A percentile compares a stretch with the other conserved stretches of the same genome.
Conservation (phyloP, 2,888 invertebrate genomes). For the Sphaerophoria taeniata region DNA sequence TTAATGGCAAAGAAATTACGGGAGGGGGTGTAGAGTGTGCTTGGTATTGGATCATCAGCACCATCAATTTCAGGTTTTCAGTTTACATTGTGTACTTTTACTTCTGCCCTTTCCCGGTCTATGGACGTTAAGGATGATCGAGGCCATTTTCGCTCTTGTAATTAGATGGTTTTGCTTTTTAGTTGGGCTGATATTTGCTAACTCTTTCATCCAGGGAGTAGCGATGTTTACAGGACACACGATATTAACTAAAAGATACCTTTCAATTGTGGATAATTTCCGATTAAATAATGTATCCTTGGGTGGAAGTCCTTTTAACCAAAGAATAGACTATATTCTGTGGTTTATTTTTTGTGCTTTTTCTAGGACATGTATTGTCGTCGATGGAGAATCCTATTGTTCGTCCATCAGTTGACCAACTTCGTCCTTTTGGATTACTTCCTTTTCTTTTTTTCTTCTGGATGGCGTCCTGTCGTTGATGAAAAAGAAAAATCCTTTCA, state of each 20-base stretch:
- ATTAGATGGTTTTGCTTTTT: constrained; percentile 56
- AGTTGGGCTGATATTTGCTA: constrained; percentile 2
- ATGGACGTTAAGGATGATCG: constrained; percentile 46
- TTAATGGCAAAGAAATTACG: constrained; percentile 42
- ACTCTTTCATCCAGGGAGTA: background rate
- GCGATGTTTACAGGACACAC: constrained; percentile 39
- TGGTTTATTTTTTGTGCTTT: background rate
- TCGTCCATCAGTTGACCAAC: background rate
- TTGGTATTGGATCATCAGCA: constrained; percentile 27
- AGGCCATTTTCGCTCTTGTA: constrained; percentile 58
- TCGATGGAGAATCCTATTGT: background rate
- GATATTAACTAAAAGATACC: constrained; percentile 39
- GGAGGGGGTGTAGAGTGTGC: constrained; percentile 8
- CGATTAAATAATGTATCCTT: constrained; percentile 59
- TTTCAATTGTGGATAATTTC: constrained; percentile 59
- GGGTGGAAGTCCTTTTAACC: background rate
- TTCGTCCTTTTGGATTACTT: background rate
- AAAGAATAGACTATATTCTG: background rate
- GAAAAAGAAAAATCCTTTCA: background rate
- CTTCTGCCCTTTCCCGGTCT: background rate
- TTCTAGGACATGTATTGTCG: constrained; percentile 13
- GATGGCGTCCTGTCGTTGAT: background rate
- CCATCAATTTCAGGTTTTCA: constrained; percentile 70
- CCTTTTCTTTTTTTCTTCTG: background rate
- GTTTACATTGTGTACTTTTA: constrained; percentile 30